Evolutionary conservation across 2,888 invertebrate genomes (phyloP).

Genomic region (Exephanes ischioxanthus): DNA sequence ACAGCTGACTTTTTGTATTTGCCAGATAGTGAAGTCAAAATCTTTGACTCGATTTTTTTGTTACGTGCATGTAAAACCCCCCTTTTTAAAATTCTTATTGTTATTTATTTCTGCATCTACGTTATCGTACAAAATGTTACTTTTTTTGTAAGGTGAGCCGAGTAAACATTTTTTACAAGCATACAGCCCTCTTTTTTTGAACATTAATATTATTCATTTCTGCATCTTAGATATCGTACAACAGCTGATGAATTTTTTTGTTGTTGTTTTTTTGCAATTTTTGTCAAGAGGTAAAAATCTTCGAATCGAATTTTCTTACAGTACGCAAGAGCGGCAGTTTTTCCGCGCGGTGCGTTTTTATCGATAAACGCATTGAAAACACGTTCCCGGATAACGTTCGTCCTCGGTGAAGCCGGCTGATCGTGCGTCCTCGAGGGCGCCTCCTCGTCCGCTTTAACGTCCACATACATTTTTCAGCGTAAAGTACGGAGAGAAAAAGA

Average conservation of each 20-base stretch:
- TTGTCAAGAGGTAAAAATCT: not conserved
- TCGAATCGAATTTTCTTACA: not conserved
- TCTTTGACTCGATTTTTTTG: not conserved
- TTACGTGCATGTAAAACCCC: too few species aligned
- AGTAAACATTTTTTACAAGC: not conserved
- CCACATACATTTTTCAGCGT: conserved; percentile 6
- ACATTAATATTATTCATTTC: too few species aligned
- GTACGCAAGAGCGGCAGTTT: not conserved
- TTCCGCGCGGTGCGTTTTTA: not conserved
- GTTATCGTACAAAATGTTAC: not conserved
- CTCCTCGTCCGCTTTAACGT: conserved; percentile 54
- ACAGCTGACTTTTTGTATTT: not conserved
- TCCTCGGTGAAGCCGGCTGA: conserved; percentile 39
- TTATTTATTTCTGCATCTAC: not conserved
- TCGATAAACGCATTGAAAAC: conserved; percentile 1
- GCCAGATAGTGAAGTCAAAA: not conserved
- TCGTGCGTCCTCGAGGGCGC: conserved; percentile 54
- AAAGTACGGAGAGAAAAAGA: not conserved
- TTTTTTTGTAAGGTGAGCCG: not conserved
- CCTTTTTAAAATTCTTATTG: not conserved
- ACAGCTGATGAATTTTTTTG: not conserved
- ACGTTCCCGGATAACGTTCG: conserved; percentile 39
- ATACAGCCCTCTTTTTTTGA: too few species aligned
- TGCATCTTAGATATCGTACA: not conserved
- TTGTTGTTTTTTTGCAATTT: not conserved